Conservation (phyloP, 2,888 invertebrate genomes). For the Cosmopolites sordidus region DNA sequence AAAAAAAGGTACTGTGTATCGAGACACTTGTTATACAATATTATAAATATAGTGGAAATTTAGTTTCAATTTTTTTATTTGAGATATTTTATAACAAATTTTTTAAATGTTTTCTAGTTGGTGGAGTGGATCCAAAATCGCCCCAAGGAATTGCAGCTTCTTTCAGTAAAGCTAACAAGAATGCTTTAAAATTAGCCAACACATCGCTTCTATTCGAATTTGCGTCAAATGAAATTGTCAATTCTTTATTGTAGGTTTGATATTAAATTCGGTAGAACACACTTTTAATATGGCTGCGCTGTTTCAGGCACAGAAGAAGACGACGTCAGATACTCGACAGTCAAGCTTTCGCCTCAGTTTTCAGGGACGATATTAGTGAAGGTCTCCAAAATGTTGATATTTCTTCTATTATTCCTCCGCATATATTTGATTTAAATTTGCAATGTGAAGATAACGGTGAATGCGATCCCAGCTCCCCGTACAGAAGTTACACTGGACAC, state of each 20-base stretch:
- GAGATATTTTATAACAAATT: too few species aligned
- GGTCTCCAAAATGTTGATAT: conserved; percentile 77
- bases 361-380: conserved; percentile 67
- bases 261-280: too few species aligned
- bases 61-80: too few species aligned
- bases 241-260: conserved; percentile 52
- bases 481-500: conserved; percentile 74
- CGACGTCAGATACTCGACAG: conserved; percentile 74
- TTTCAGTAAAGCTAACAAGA: conserved; percentile 83
- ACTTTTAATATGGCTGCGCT: too few species aligned
- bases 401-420: conserved; percentile 62
- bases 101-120: conserved; percentile 54
- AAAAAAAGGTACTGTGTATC: too few species aligned
- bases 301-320: conserved; percentile 52
- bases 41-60: too few species aligned
- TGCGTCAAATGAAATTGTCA: conserved; percentile 80
- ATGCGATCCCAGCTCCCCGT: conserved; percentile 69
- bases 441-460: conserved; percentile 65
- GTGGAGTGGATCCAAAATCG: conserved; percentile 80
- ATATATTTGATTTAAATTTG: conserved; percentile 60
- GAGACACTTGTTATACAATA: too few species aligned
- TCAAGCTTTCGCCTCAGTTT: conserved; percentile 55
- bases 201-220: conserved; percentile 82
- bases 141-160: conserved; percentile 84
- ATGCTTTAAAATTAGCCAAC: conserved; percentile 78